phyloP scores from a whole-genome alignment of 1,140 invertebrate species.

The Olivierus martensii region DNA sequence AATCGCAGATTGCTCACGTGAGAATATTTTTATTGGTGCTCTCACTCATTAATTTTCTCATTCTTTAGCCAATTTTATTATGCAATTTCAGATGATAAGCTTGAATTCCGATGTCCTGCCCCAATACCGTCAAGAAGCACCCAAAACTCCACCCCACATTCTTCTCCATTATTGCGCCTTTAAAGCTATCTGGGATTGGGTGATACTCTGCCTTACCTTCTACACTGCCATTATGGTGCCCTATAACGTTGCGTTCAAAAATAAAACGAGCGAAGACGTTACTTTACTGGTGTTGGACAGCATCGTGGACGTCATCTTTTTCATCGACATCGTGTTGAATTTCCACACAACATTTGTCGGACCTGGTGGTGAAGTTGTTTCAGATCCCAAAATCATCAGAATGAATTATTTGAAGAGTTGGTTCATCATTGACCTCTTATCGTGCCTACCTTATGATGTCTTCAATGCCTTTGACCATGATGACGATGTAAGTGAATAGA shows the following conservation, averaged over 20 bases:
- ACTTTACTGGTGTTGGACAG: constrained; percentile 92
- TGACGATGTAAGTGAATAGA: constrained; percentile 67
- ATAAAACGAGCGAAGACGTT: constrained; percentile 98
- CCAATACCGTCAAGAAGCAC: constrained; percentile 98
- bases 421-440: constrained; percentile 98
- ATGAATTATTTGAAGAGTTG: constrained; percentile 99
- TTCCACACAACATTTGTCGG: constrained; percentile 99
- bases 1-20: constrained; percentile 85
- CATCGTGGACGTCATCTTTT: constrained; percentile 99
- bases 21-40: constrained; percentile 31
- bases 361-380: constrained; percentile 95
- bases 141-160: constrained; percentile 97
- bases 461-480: constrained; percentile 99
- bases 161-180: constrained; percentile 96
- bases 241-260: constrained; percentile 99
- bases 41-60: no score
- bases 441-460: constrained; percentile 98
- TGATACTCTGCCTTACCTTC: constrained; percentile 98
- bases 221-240: constrained; percentile 99
- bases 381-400: constrained; percentile 90
- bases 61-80: no score
- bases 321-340: constrained; percentile 99
- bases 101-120: constrained; percentile 94
- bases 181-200: constrained; percentile 97
- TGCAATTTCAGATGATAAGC: constrained; percentile 75